Conservation (phyloP, 2,888 invertebrate species). For the Deroplatys truncata region DNA sequence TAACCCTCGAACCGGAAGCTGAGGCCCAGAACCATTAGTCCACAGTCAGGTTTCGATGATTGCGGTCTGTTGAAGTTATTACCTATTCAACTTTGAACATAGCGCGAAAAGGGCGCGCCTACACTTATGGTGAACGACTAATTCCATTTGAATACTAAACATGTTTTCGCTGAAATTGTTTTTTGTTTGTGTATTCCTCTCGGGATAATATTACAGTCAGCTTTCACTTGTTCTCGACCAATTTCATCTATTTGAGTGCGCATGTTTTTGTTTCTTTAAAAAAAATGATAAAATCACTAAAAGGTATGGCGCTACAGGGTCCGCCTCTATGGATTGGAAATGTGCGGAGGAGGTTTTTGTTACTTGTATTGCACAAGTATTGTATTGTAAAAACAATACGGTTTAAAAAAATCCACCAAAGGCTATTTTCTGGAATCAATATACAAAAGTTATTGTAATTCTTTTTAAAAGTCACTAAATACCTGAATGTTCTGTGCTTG, state of each 20-base stretch:
- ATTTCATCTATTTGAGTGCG: background rate
- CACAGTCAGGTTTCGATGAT: background rate
- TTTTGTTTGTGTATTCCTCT: background rate
- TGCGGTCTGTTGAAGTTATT: background rate
- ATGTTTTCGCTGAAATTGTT: background rate
- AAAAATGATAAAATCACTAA: background rate
- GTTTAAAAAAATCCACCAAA: background rate
- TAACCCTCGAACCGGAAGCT: background rate
- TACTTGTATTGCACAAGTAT: background rate
- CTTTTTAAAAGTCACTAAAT: too few species aligned
- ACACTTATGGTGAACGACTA: background rate
- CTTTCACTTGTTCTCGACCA: background rate
- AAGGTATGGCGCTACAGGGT: background rate
- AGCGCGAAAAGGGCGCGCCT: background rate
- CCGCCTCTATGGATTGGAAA: background rate
- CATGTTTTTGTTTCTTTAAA: background rate
- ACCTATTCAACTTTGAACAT: background rate
- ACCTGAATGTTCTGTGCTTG: too few species aligned
- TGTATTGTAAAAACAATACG: too few species aligned
- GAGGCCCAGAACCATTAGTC: background rate
- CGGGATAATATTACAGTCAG: background rate
- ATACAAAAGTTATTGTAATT: too few species aligned
- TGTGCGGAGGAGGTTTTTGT: background rate
- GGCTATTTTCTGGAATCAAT: too few species aligned
- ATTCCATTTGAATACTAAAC: background rate